phyloP scores from a whole-genome alignment of 1,140 invertebrate genomes.

The Melanaphis sacchari region DNA sequence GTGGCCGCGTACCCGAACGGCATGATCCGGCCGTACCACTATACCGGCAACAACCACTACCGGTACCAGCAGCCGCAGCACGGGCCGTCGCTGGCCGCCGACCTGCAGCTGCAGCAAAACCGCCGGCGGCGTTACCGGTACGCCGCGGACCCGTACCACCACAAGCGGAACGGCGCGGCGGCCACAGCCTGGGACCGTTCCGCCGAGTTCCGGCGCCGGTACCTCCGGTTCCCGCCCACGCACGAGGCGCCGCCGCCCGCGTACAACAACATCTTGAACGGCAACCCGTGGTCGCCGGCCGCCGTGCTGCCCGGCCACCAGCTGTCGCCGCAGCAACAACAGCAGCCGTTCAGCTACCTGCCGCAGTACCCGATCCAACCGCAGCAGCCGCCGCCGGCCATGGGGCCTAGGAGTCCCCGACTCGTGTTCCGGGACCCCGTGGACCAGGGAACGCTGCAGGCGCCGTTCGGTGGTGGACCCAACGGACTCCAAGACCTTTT shows the following conservation, averaged over 20 bases:
- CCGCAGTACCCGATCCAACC: not conserved
- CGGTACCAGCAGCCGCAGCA: not conserved
- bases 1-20: constrained; percentile 33
- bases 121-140: constrained; percentile 45
- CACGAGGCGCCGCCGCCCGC: constrained; percentile 7
- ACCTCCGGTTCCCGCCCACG: constrained; percentile 54
- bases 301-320: constrained; percentile 13
- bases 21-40: constrained; percentile 43
- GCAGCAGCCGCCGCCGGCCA: constrained; percentile 62
- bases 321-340: not conserved
- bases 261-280: constrained; percentile 17
- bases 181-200: constrained; percentile 53
- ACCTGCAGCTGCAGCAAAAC: constrained; percentile 29
- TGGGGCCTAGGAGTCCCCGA: constrained; percentile 66
- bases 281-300: constrained; percentile 29
- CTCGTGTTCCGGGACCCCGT: constrained; percentile 66
- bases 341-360: constrained; percentile 14
- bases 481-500: constrained; percentile 60
- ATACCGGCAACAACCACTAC: not conserved
- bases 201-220: constrained; percentile 55
- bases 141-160: constrained; percentile 8
- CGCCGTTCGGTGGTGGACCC: constrained; percentile 58
- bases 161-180: constrained; percentile 23
- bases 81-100: not conserved
- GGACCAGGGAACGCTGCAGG: constrained; percentile 60